Evolutionary conservation across 2,797 vertebrate genomes (phyloP).

Genomic region (Heteromormyrus szaboi): DNA sequence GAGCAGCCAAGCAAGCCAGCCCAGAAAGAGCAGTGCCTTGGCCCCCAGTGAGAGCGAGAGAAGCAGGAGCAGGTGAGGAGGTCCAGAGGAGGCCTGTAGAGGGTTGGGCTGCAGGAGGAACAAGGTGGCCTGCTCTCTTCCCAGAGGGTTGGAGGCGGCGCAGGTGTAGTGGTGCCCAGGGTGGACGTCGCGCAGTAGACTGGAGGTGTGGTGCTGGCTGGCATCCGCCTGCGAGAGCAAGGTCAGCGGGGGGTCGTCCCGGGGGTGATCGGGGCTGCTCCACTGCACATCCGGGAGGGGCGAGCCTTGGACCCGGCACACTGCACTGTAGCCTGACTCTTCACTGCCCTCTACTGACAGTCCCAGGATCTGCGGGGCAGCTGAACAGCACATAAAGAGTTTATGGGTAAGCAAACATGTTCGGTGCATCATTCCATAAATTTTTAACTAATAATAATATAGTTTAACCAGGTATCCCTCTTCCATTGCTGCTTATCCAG

Average conservation of each 20-base stretch:
- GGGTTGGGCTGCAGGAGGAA: conserved; percentile 56
- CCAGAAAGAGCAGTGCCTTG: conserved; percentile 55
- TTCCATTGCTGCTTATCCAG: background rate
- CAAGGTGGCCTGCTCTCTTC: conserved; percentile 71
- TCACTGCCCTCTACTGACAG: conserved; percentile 65
- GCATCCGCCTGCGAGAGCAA: conserved; percentile 33
- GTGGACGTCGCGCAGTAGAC: conserved; percentile 64
- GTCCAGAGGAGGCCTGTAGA: background rate
- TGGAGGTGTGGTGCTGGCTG: conserved; percentile 55
- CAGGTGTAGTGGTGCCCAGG: conserved; percentile 80
- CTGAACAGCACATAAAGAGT: conserved; percentile 37
- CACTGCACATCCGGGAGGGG: conserved; percentile 73
- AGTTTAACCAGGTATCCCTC: background rate
- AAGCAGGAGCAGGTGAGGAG: conserved; percentile 42
- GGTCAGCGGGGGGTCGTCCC: conserved; percentile 35
- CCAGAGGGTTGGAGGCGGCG: conserved; percentile 73
- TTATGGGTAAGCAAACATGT: background rate
- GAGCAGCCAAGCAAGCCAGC: conserved; percentile 47
- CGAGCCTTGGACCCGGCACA: conserved; percentile 79
- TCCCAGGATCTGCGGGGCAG: conserved; percentile 77
- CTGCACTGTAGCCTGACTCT: conserved; percentile 57
- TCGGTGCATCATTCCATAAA: background rate
- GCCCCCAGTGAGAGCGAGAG: conserved; percentile 47
- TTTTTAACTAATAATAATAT: background rate
- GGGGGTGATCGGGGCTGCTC: conserved; percentile 54